A percentile compares a stretch with the other conserved stretches of the same genome.
Conservation (phyloP, 2,888 invertebrate genomes). For the Mimachlamys varia region DNA sequence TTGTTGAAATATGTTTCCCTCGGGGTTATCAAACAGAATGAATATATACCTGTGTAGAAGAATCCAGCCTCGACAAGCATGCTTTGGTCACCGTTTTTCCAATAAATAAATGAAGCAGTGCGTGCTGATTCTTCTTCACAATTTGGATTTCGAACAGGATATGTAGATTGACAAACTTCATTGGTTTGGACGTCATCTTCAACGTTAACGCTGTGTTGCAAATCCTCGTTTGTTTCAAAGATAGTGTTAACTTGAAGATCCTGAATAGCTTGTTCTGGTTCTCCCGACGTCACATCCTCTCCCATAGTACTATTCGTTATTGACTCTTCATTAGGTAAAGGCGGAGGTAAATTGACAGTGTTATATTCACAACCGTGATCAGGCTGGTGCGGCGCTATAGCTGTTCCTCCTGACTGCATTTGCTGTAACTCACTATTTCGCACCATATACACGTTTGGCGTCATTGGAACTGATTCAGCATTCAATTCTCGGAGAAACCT, state of each 20-base stretch:
- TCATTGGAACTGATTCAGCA: background rate
- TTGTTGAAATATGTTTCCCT: too few relatives aligned
- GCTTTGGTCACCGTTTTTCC: background rate
- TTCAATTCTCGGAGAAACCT: background rate
- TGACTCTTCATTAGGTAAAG: too few relatives aligned
- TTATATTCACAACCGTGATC: background rate
- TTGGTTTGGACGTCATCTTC: background rate
- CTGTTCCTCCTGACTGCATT: background rate
- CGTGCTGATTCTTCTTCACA: background rate
- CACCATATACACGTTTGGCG: background rate
- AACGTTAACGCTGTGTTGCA: background rate
- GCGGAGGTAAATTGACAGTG: too few relatives aligned
- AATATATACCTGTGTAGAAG: background rate
- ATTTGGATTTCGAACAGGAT: background rate
- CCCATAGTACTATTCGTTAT: too few relatives aligned
- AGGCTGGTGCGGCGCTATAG: background rate
- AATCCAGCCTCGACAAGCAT: background rate
- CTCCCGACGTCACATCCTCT: too few relatives aligned
- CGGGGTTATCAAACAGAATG: too few relatives aligned
- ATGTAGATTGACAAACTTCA: background rate
- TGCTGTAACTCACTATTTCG: background rate
- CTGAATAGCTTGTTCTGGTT: too few relatives aligned
- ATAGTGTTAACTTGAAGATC: background rate
- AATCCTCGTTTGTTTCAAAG: too few relatives aligned
- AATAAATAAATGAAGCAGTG: background rate